Base-by-base conservation (phyloP, 2,888 invertebrate species). In the Euclidia mi region DNA sequence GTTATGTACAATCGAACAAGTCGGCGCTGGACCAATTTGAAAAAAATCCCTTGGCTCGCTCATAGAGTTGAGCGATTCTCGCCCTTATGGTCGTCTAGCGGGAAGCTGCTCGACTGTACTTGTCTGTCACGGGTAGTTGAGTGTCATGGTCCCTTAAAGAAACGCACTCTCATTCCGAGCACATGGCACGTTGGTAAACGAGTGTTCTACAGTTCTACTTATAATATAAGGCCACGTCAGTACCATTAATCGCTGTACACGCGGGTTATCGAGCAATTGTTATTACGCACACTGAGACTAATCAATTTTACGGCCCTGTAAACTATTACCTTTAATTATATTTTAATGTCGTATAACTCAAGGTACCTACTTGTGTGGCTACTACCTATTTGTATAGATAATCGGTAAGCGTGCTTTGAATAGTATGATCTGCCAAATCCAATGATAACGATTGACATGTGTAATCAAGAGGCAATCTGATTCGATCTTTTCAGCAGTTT, bases 321-420 rank as follows among this genome's bases (percentile, higher is more conserved):
- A 44, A 53, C 35, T 12, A 55, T 37, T 43, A 28, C 34, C 20
- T 57, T 61, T 65, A 56, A 65, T 69, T 69, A 61, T 31, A 50
- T 25, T 40, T 2, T 25, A 34, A 29, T 41, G 49, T 55, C 56
- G 40, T 38, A 46, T 45, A 56, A 61, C 31, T 18, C 6, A n/a
- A n/a, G n/a, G n/a, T 6, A 20, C 10, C n/a, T 15, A 10, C 17
- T 12, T 29, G 10, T n/a, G 29, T 34, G 9, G 14, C 14, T 14
- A 34, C 20, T 25, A n/a, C n/a, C n/a, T n/a, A 15, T 12, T 34
- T 34, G 7, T 2, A 34, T 4, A 2, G 34, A 34, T 34, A 34
- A 34, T 12, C 32, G n/a, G 4, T 11, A n/a, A 11, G 14, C 34
- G 9, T 34, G 14, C 6, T 14, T 9, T 14, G 12, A 14, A 0